A percentile compares a stretch with the other conserved stretches of the same genome.
Evolutionary conservation across 2,888 invertebrate genomes (phyloP).

Genomic region (Tortricodes alternella): DNA sequence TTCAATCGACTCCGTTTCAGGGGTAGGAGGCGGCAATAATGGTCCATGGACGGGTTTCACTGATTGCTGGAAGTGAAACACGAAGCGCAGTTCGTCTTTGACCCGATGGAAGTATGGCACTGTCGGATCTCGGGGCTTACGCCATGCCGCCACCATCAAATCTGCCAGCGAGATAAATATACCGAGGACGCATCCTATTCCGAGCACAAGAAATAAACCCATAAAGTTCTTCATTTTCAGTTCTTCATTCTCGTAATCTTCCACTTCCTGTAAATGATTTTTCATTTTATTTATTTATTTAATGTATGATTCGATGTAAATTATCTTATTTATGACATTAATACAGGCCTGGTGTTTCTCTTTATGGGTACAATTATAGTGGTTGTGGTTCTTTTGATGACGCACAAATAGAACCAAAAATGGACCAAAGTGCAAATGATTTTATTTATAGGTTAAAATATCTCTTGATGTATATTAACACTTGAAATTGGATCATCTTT

Average conservation of each 20-base stretch:
- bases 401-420: too few species aligned
- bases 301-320: too few species aligned
- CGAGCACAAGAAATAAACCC: conserved; percentile 90
- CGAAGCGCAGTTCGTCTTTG: conserved; percentile 66
- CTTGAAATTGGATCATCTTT: too few species aligned
- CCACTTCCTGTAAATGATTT: conserved; percentile 53
- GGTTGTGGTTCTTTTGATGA: too few species aligned
- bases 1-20: conserved; percentile 1
- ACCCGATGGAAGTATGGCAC: conserved; percentile 51
- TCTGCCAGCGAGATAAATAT: conserved; percentile 86
- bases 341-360: too few species aligned
- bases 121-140: conserved; percentile 47
- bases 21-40: conserved; percentile 35
- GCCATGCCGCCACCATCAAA: conserved; percentile 58
- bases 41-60: conserved; percentile 62
- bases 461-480: too few species aligned
- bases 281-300: too few species aligned
- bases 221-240: conserved; percentile 88
- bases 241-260: conserved; percentile 59
- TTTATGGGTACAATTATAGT: too few species aligned
- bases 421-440: too few species aligned
- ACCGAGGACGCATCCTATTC: conserved; percentile 85
- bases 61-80: conserved; percentile 65
- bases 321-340: too few species aligned
- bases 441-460: too few species aligned